Conservation (phyloP, 2,113 vertebrate species). For the zebrafish (Danio rerio) region DNA sequence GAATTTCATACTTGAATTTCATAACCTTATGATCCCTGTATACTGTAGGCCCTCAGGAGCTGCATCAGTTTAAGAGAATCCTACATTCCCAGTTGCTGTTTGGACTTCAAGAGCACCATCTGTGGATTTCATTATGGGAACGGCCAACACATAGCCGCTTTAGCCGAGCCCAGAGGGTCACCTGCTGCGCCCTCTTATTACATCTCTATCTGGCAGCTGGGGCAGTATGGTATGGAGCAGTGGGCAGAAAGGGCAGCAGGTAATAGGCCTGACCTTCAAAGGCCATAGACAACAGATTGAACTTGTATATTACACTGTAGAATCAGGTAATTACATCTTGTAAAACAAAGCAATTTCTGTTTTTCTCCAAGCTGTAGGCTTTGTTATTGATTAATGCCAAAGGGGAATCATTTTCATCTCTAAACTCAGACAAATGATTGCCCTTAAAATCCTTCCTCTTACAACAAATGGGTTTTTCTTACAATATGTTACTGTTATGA, state of each 20-base stretch:
- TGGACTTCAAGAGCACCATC: conserved; percentile 77
- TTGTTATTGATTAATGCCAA: conserved; percentile 20
- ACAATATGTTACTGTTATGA: background rate
- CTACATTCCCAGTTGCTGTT: conserved; percentile 75
- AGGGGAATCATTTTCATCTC: background rate
- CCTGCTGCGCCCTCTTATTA: conserved; percentile 73
- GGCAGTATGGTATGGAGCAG: conserved; percentile 78
- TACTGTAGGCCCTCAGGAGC: conserved; percentile 76
- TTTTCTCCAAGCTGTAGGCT: conserved; percentile 1
- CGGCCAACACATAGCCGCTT: conserved; percentile 75
- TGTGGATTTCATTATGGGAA: conserved; percentile 82
- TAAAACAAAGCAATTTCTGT: conserved; percentile 19
- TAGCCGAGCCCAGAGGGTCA: conserved; percentile 79
- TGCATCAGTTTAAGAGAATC: conserved; percentile 71
- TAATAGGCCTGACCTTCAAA: conserved; percentile 52
- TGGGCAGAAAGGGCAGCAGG: conserved; percentile 67
- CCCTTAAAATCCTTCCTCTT: background rate
- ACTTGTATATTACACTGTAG: background rate
- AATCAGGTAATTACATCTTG: background rate
- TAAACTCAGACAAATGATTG: background rate
- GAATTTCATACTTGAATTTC: background rate
- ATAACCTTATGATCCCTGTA: background rate
- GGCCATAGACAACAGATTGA: conserved; percentile 2
- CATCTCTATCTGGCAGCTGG: conserved; percentile 77
- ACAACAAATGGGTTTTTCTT: conserved; percentile 13